Evolutionary conservation across 2,888 invertebrate species (phyloP), one percentile per base, ranked within the genome.

Genomic region (Ecliptopera silaceata): DNA sequence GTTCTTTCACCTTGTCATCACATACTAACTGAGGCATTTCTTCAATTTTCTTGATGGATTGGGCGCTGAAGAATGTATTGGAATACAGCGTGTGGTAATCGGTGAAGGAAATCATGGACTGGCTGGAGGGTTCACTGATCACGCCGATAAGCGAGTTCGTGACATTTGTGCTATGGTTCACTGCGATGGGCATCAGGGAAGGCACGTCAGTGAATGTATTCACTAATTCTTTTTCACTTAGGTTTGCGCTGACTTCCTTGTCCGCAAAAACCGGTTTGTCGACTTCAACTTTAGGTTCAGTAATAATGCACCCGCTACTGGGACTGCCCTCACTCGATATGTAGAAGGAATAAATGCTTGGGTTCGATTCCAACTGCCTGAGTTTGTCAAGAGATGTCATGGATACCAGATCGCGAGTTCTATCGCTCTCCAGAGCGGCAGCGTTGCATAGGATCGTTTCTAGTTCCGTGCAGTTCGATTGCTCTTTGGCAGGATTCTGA

Each of bases 241-340:
- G 42, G 53, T 76, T 70, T 4, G 66, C 82, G 52, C 61, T 72
- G 4, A 85, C 78, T 75, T 82, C 84, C 72, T 87, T 87, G 56
- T 88, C 84, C 8, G 63, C 70, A 48, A 57, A 70, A 12, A 56
- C 47, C 5, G 70, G 62, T 47, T 68, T 75, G 4, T 6, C 20
- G 0, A 3, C 36, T 11, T 3, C 45, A 0, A 3, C 36, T 11
- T 3, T 44, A 36, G 17, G 32, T 5, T 56, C 48, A n/a, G 43
- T 38, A 6, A 41, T 10, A n/a, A 38, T 32, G 15, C 29, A 49
- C 22, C n/a, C 20, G 46, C 10, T 45, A 32, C 32, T 48, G 46
- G 2, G 56, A 22, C 18, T 41, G 17, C 55, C 68, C 36, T 59
- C 61, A 32, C 75, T 76, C 1, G 79, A 75, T 56, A 81, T 39